Evolutionary conservation across 2,113 vertebrate species (phyloP).

Genomic region (Balaenoptera acutorostrata): DNA sequence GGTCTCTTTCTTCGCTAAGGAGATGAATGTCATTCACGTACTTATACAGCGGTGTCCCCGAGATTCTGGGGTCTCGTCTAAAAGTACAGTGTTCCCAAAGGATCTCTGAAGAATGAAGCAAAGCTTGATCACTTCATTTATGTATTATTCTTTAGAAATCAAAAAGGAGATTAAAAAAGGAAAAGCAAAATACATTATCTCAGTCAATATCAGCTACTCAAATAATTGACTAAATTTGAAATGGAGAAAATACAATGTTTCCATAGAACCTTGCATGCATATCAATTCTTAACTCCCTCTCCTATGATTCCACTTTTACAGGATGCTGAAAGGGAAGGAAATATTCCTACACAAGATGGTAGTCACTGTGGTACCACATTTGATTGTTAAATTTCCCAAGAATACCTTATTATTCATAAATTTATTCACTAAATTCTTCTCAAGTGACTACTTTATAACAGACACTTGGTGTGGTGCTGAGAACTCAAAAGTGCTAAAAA

Average conservation of each 20-base stretch:
- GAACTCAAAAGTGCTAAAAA: background rate
- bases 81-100: background rate
- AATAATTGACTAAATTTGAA: background rate
- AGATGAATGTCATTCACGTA: constrained; percentile 5
- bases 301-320: background rate
- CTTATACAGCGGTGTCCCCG: background rate
- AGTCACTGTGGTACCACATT: background rate
- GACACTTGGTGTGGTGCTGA: background rate
- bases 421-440: background rate
- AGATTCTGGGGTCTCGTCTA: constrained; percentile 35
- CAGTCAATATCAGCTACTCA: background rate
- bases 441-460: background rate
- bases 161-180: background rate
- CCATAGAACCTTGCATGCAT: background rate
- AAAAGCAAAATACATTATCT: background rate
- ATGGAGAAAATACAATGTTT: background rate
- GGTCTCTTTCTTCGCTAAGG: background rate
- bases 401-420: background rate
- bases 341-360: background rate
- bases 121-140: background rate
- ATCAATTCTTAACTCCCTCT: background rate
- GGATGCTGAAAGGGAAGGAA: background rate
- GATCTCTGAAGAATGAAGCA: background rate
- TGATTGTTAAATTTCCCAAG: background rate
- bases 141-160: background rate